Base-by-base conservation (phyloP, 2,888 invertebrate genomes). In the Sesamia inferens region DNA sequence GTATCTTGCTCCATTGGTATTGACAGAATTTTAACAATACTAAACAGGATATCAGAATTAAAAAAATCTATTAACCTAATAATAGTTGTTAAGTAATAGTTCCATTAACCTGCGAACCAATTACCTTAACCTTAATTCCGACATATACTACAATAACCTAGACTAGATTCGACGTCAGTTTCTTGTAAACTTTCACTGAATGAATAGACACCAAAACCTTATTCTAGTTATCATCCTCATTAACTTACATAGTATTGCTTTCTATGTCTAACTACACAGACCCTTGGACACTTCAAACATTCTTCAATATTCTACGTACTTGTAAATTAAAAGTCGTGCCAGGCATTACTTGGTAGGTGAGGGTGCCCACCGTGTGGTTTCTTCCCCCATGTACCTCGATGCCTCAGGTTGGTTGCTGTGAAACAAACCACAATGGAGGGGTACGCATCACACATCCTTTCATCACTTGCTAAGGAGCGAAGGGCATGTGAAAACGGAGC, bases 371-470 rank as follows among this genome's bases (percentile, higher is more conserved):
- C 87, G 86, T 85, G 89, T 85, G 87, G 87, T 82, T 83, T 77
- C 80, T 78, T 79, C 78, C 84, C 67, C 31, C 76, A 74, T 77
- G 69, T 70, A 47, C 11, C 44, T 22, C 16, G 39, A 47, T 57
- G 48, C 72, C 73, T 83, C 77, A 79, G 83, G 85, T 87, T 81
- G 78, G 83, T 86, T 81, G 81, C 79, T 78, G 78, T 81, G 90
- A 89, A 89, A 91, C 89, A 90, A 81, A 89, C 93, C 92, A 93
- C 94, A 93, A 94, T 93, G 85, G 91, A 89, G 90, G 69, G 90
- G 92, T 89, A 92, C 93, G 92, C 92, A 92, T 93, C 95, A 94
- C 94, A 94, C 93, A 93, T 94, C 93, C 95, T 94, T 94, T 94
- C 94, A 94, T 94, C 93, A 93, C 91, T 91, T 88, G 91, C 90